Evolutionary conservation across 2,888 invertebrate species (phyloP).

Genomic region (Pheosia gnoma): DNA sequence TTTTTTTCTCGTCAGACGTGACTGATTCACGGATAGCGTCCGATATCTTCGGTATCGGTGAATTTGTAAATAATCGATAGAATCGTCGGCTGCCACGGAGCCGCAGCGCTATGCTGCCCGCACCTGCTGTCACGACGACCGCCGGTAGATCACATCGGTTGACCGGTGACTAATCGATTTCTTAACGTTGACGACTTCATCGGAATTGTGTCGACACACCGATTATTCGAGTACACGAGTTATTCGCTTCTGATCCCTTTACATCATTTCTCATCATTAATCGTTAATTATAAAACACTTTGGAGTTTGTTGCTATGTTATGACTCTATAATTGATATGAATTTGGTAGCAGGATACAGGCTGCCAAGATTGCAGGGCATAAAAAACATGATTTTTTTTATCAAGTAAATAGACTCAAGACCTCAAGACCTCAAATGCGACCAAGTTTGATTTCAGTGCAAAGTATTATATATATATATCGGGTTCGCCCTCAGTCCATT

Average conservation of each 20-base stretch:
- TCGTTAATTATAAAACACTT: no score
- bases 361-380: no score
- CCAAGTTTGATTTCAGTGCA: no score
- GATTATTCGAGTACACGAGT: constrained; percentile 52
- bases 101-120: constrained; percentile 54
- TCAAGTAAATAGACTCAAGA: no score
- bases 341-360: no score
- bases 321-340: no score
- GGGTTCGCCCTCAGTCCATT: no score
- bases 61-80: constrained; percentile 75
- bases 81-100: constrained; percentile 63
- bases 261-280: constrained; percentile 22
- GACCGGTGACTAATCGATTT: constrained; percentile 74
- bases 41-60: constrained; percentile 53
- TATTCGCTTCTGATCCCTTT: constrained; percentile 33
- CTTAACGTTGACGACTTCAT: constrained; percentile 71
- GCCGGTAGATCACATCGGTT: constrained; percentile 72
- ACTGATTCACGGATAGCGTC: constrained; percentile 56
- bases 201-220: constrained; percentile 66
- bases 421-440: no score
- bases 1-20: constrained; percentile 71
- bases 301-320: no score
- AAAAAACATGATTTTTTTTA: no score
- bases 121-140: constrained; percentile 67
- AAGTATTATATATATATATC: no score